These are phyloP conservation scores for Phodopus roborovskii DNA, from an alignment of 2,113 vertebrate genomes.

Conservation along the genomic window DNA sequence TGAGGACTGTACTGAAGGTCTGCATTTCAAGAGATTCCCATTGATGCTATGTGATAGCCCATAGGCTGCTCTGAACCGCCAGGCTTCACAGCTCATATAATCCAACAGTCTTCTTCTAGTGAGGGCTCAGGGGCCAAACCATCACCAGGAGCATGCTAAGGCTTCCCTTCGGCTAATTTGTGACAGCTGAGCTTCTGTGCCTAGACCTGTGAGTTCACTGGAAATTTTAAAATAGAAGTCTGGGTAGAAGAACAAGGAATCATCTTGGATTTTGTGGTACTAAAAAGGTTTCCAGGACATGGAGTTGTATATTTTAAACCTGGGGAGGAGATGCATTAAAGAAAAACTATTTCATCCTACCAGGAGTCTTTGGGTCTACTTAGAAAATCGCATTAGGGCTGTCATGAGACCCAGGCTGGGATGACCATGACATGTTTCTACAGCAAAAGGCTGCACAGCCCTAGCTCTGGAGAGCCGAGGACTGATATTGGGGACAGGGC, in stretches of 20 bases:
- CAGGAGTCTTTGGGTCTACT: not conserved
- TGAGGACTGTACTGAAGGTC: not conserved
- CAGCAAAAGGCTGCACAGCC: not conserved
- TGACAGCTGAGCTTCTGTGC: not conserved
- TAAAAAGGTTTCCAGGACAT: not conserved
- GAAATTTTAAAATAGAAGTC: conserved; percentile 12
- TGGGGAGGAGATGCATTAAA: not conserved
- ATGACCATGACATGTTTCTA: not conserved
- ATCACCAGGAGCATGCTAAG: not conserved
- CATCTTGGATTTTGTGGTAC: not conserved
- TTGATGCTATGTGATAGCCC: not conserved
- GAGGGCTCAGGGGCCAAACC: not conserved
- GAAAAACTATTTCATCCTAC: not conserved
- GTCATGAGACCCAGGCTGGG: not conserved
- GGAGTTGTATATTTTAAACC: conserved; percentile 28
- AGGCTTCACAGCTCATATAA: not conserved
- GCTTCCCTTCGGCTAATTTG: not conserved
- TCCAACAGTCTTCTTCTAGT: not conserved
- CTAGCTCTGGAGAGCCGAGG: not conserved
- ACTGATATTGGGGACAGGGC: not conserved
- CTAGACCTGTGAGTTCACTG: not conserved
- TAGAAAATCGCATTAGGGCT: not conserved
- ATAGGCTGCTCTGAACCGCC: not conserved
- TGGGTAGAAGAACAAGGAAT: not conserved
- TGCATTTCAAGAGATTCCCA: not conserved